phyloP scores from a whole-genome alignment of 2,888 invertebrate genomes.

The Chalcosyrphus nemorum region DNA sequence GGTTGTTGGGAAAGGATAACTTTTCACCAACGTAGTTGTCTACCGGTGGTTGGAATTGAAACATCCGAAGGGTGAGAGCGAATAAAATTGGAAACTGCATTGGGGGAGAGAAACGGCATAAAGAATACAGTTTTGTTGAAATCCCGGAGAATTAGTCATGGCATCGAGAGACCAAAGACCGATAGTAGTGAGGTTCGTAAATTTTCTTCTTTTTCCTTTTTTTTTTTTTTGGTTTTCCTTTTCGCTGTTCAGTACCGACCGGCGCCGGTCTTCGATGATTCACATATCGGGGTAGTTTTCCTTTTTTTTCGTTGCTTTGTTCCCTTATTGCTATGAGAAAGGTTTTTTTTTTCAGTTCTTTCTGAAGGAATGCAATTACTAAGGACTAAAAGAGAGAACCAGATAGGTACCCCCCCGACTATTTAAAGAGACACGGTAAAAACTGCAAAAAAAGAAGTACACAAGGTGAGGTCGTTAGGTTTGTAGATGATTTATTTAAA shows the following conservation, averaged over 20 bases:
- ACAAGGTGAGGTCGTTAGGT: constrained; percentile 58
- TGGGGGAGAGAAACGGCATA: constrained; percentile 46
- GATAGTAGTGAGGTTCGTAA: constrained; percentile 34
- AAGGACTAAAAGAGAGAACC: constrained; percentile 15
- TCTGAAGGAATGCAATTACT: constrained; percentile 60
- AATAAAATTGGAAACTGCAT: constrained; percentile 61
- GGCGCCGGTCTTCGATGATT: constrained; percentile 72
- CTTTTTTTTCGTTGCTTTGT: not conserved
- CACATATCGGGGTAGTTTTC: constrained; percentile 59
- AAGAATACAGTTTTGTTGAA: constrained; percentile 18
- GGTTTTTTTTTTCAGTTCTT: constrained; percentile 1
- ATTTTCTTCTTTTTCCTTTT: constrained; percentile 13
- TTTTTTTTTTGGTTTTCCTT: no score
- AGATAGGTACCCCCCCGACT: constrained; percentile 16
- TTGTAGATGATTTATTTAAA: constrained; percentile 49
- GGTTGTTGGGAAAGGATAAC: not conserved
- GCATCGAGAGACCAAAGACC: constrained; percentile 46
- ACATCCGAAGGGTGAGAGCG: constrained; percentile 36
- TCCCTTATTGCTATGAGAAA: no score
- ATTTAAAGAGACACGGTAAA: constrained; percentile 48
- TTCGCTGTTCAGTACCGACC: constrained; percentile 71
- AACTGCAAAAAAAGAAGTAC: not conserved
- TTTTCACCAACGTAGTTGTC: constrained; percentile 54
- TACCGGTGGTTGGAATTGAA: constrained; percentile 61
- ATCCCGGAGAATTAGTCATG: constrained; percentile 67